Conservation (phyloP, 2,888 invertebrate species). For the Tiliacea aurago region DNA sequence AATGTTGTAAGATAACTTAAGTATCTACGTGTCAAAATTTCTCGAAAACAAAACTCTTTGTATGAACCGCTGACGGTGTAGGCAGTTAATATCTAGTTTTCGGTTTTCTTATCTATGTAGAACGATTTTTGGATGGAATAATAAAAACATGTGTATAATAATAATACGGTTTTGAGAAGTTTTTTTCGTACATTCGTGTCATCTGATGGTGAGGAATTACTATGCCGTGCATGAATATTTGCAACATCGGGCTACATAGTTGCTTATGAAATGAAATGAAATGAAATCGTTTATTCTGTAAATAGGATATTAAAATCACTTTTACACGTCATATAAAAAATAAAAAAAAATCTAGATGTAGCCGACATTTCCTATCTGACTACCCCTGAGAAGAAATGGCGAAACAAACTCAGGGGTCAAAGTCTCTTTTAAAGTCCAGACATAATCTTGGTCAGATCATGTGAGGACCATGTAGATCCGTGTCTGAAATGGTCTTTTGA, state of each 20-base stretch:
- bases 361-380: no score
- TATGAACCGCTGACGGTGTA: constrained; percentile 59
- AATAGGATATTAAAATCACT: no score
- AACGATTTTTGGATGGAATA: constrained; percentile 53
- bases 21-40: constrained; percentile 65
- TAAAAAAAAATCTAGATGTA: no score
- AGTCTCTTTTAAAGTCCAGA: no score
- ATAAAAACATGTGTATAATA: constrained; percentile 48
- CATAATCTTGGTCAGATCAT: no score
- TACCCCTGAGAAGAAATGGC: no score
- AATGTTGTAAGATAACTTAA: constrained; percentile 52
- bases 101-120: constrained; percentile 58
- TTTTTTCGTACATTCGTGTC: neutral
- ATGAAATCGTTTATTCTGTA: no score
- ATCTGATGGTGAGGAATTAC: neutral
- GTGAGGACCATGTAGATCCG: no score
- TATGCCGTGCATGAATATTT: neutral
- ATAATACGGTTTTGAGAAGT: constrained; percentile 14
- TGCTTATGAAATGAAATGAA: no score
- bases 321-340: no score
- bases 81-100: constrained; percentile 32
- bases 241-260: neutral
- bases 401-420: no score
- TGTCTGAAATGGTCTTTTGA: no score
- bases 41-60: constrained; percentile 61